Percentiles rank a stretch among this genome's conserved stretches.
These are phyloP conservation scores for Dicrostonyx torquatus DNA, from an alignment of 2,797 vertebrate species.

Conservation along the genomic window DNA sequence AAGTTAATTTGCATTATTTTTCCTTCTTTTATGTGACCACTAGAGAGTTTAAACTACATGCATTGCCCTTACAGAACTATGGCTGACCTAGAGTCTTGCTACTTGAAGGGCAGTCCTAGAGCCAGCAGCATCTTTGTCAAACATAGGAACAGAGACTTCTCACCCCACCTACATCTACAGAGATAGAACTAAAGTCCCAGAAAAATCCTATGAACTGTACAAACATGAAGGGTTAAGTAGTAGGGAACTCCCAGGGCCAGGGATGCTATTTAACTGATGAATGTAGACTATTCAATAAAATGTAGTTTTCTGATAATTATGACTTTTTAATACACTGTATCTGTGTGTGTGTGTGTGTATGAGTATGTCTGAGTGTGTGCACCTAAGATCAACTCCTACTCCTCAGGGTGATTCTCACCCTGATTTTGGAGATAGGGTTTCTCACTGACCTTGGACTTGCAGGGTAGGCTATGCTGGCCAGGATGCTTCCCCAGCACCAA, in stretches of 20 bases:
- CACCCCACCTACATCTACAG: neutral
- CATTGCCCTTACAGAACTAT: neutral
- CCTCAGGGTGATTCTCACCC: neutral
- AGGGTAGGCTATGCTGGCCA: neutral
- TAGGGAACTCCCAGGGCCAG: neutral
- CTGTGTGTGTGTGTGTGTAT: neutral
- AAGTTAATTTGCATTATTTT: slow-evolving; percentile 1
- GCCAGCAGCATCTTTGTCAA: neutral
- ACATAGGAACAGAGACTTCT: neutral
- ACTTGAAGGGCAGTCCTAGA: neutral
- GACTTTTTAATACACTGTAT: too few relatives aligned
- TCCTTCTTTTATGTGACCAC: neutral
- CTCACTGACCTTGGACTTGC: neutral
- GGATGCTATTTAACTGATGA: slow-evolving; percentile 37
- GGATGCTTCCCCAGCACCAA: too few relatives aligned
- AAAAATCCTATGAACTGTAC: neutral
- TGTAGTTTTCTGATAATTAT: slow-evolving; percentile 19
- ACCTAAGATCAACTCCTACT: neutral
- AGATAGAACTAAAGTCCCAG: neutral
- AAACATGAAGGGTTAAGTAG: neutral
- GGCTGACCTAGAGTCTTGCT: neutral
- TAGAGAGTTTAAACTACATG: neutral
- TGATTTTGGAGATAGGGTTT: neutral
- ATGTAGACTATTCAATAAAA: neutral
- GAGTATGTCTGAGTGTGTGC: neutral